Base-by-base conservation (phyloP, 2,888 invertebrate species). In the Subacronicta megacephala region DNA sequence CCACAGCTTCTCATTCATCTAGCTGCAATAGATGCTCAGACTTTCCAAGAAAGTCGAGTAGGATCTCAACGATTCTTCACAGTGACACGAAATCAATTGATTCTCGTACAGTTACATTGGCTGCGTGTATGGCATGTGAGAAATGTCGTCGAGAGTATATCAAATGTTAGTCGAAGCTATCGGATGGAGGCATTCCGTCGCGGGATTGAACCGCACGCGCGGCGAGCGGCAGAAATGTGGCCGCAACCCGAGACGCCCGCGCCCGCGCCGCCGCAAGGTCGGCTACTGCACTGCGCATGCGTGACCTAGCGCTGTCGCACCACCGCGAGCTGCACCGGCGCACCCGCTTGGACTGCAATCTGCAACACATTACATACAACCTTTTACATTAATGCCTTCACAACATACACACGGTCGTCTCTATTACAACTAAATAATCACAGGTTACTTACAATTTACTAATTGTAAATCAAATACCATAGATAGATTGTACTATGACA, bases 251-350 rank as follows among this genome's bases (percentile, higher is more conserved):
- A 93, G 83, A 90, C 84, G 83, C 75, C 80, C 68, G 77, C 81
- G 80, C 78, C 68, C 70, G 70, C 71, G 73, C 72, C 55, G 70
- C 81, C 80, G 87, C 93, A 93, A 93, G 93, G 93, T 88, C 93
- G 90, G 92, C 93, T 93, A 92, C 93, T 90, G 93, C 88, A 91
- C 88, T 85, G 88, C 89, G 90, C 89, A 79, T 83, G 84, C 82
- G 78, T 84, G 85, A 84, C 83, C 85, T 83, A 88, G 81, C 82
- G 44, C 56, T 59, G 63, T 58, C 70, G 23, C 59, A 51, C 62
- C 59, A 51, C 43, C 45, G 40, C 43, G 23, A 55, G 49, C 40
- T 37, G 37, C 26, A 59, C 50, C 38, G 31, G 26, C 52, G 42
- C 55, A 47, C 33, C 17, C 47, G 44, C 53, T 45, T 26, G 40